phyloP scores from a whole-genome alignment of 35 echinoderm and acorn worm species.

The Patiria miniata region DNA sequence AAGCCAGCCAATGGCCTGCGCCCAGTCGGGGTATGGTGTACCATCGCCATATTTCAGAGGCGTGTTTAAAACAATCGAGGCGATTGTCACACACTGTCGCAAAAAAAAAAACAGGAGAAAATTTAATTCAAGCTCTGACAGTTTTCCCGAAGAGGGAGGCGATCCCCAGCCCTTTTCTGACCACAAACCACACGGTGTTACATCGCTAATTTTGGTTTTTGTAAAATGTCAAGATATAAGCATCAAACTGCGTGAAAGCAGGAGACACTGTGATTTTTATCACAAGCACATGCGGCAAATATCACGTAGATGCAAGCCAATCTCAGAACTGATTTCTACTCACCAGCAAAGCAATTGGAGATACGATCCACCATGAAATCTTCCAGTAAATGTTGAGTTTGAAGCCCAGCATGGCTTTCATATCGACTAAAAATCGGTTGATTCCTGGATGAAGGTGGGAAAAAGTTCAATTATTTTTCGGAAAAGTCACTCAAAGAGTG shows the following conservation, averaged over 20 bases:
- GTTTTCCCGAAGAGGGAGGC: background rate
- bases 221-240: too few relatives aligned
- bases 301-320: too few relatives aligned
- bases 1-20: slow-evolving; percentile 46
- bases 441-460: slow-evolving; percentile 6
- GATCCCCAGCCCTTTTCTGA: background rate
- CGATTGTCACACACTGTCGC: background rate
- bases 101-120: background rate
- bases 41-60: slow-evolving; percentile 20
- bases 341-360: slow-evolving; percentile 23
- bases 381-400: slow-evolving; percentile 32
- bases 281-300: too few relatives aligned
- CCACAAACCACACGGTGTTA: too few relatives aligned
- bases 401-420: slow-evolving; percentile 23
- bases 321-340: background rate
- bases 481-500: too few relatives aligned
- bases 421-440: slow-evolving; percentile 15
- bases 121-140: background rate
- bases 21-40: slow-evolving; percentile 37
- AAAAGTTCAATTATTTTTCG: too few relatives aligned
- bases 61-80: slow-evolving; percentile 14
- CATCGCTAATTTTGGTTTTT: too few relatives aligned
- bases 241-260: too few relatives aligned
- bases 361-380: slow-evolving; percentile 27
- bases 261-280: too few relatives aligned